Base-by-base conservation (phyloP, 2,888 invertebrate genomes). In the Deilephila elpenor region DNA sequence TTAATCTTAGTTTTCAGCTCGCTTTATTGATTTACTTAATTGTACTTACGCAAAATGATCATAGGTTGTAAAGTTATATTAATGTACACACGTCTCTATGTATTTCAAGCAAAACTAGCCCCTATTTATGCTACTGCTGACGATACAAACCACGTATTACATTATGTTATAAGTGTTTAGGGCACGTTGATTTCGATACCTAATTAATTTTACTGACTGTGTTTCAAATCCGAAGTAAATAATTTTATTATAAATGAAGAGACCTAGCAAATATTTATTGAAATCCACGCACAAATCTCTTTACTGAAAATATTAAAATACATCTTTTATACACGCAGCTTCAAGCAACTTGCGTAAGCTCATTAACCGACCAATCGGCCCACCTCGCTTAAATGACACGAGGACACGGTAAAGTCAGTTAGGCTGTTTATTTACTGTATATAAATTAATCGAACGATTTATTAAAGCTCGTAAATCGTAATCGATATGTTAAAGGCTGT, bases 341-440 rank as follows among this genome's bases (percentile, higher is more conserved):
- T 80, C 82, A 83, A 83, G 85, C 86, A 84, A 86, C 84, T 87
- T 87, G 84, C 87, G 84, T 83, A 86, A 87, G 78, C 79, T 80
- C 81, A 79, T 78, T 80, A 81, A 76, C 78, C 78, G 79, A 80
- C 85, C 80, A 81, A 82, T 83, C 75, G 81, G 82, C 82, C 84
- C 84, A 85, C 86, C 86, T 85, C 78, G 81, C 80, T 80, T 83
- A 84, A 83, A 86, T 83, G 80, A 84, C 80, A 84, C 83, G 83
- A 82, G 85, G 85, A 83, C 85, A 79, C 71, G 77, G 76, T 78
- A 79, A 80, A 74, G 80, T 84, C 77, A 78, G 73, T 72, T 81
- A 80, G 78, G 79, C 79, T 71, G 59, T 71, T 29, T 70, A 75
- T 71, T 72, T 59, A 75, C 77, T 72, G 8, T 14, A 51, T 11